Base-by-base conservation (phyloP, 2,797 vertebrate species). In the Lutjanus argentimaculatus region DNA sequence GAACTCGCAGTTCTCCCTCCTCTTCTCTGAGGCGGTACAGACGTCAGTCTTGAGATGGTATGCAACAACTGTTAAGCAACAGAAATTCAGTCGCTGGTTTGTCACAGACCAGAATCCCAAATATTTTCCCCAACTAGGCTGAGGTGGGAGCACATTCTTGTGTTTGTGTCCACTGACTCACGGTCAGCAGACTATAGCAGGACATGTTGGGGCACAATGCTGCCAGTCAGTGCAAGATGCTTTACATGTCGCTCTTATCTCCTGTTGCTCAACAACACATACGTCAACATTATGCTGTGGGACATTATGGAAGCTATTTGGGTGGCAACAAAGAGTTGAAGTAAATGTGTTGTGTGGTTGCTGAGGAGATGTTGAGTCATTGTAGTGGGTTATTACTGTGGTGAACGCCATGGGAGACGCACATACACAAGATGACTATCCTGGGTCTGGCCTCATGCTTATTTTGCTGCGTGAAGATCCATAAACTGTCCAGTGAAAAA, bases 331-430 rank as follows among this genome's bases (percentile, higher is more conserved):
- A 56, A 51, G 25, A 51, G 25, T 48, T 69, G 59, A 75, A 13
- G 73, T 80, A 55, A 80, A 63, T n/a, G 25, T 77, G 71, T 68
- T 75, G 53, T 53, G 68, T 58, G 74, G 85, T 89, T 82, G 72
- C 78, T 48, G 14, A n/a, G 83, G 86, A 58, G 22, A 75, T 8
- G 8, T 0, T 74, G 62, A 83, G 78, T 85, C 85, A 85, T 21
- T 70, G 12, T 1, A 7, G 66, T 48, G 30, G 3, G 6, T 77
- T 7, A 49, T 64, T 51, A 42, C 19, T 66, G 12, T 42, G 49
- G 48, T 67, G 10, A 65, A 63, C 40, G 2, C 48, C 6, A 11
- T 0, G 1, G 46, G 48, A 66, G n/a, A 71, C 6, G 30, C 5
- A 14, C 3, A 62, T 4, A 5, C 11, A 64, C 43, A 19, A 21